Percentiles rank a stretch among this genome's conserved stretches.
These are phyloP conservation scores for Taeniopygia guttata DNA, from an alignment of 2,797 vertebrate species.

Conservation along the genomic window DNA sequence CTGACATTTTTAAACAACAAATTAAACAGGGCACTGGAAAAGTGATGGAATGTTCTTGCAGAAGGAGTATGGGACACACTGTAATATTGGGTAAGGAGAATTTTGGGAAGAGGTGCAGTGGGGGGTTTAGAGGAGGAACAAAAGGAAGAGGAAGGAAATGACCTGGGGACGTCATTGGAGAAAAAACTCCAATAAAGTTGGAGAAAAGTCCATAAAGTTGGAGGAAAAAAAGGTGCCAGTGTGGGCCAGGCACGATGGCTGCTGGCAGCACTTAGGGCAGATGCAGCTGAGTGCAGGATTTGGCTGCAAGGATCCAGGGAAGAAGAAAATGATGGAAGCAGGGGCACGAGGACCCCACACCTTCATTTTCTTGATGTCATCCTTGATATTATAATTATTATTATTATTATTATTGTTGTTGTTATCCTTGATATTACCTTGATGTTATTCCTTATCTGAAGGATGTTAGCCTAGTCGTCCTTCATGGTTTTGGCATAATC, in stretches of 20 bases:
- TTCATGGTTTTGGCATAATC: not conserved
- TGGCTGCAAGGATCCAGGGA: too few relatives aligned
- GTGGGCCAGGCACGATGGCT: not conserved
- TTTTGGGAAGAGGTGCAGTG: not conserved
- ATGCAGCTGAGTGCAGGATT: not conserved
- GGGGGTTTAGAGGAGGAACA: not conserved
- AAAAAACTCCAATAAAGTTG: not conserved
- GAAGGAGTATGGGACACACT: too few relatives aligned
- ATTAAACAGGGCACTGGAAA: not conserved
- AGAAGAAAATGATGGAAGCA: not conserved
- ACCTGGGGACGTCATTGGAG: not conserved
- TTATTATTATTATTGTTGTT: too few relatives aligned
- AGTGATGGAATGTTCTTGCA: not conserved
- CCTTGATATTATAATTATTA: too few relatives aligned
- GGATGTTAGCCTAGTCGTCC: not conserved
- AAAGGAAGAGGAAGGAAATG: not conserved
- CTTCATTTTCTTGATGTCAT: not conserved
- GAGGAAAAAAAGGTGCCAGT: not conserved
- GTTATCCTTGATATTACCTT: too few relatives aligned
- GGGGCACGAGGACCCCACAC: not conserved
- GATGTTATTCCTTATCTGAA: not conserved
- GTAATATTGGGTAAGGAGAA: fast-evolving
- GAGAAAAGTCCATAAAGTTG: not conserved
- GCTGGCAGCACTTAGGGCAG: not conserved
- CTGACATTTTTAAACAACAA: not conserved